Evolutionary conservation across 1,140 invertebrate species (phyloP).

Genomic region (Vanessa tameamea): DNA sequence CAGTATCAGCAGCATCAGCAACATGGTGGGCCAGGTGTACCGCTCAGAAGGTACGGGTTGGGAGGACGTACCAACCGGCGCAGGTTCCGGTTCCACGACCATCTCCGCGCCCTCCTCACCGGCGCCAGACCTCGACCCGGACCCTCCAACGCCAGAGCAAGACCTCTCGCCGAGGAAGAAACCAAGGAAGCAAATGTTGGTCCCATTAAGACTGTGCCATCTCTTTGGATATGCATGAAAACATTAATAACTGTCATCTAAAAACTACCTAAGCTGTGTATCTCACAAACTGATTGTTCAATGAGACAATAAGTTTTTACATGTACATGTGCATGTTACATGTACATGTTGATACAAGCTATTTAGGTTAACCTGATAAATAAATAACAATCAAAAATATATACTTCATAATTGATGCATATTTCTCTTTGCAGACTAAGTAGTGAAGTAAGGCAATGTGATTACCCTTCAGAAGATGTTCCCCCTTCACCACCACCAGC

Average conservation of each 20-base stretch:
- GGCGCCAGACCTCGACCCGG: slow-evolving; percentile 80
- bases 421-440: slow-evolving; percentile 55
- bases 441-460: slow-evolving; percentile 69
- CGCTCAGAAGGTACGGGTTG: slow-evolving; percentile 38
- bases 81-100: slow-evolving; percentile 60
- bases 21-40: slow-evolving; percentile 16
- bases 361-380: too few species aligned
- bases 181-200: slow-evolving; percentile 86
- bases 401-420: background rate
- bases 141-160: slow-evolving; percentile 60
- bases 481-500: slow-evolving; percentile 60
- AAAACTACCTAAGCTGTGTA: too few species aligned
- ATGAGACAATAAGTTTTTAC: too few species aligned
- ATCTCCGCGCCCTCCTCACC: slow-evolving; percentile 62
- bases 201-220: slow-evolving; percentile 5
- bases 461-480: slow-evolving; percentile 63
- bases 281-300: too few species aligned
- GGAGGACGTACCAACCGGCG: slow-evolving; percentile 56
- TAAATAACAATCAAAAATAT: background rate
- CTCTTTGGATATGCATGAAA: too few species aligned
- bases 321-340: too few species aligned
- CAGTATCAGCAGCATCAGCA: slow-evolving; percentile 14
- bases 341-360: too few species aligned
- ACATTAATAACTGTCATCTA: too few species aligned
- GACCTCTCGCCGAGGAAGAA: slow-evolving; percentile 85